Percentiles rank a stretch among this genome's conserved stretches.
These are phyloP conservation scores for Caenorhabditis becei DNA, from an alignment of 2,888 invertebrate species.

Conservation along the genomic window DNA sequence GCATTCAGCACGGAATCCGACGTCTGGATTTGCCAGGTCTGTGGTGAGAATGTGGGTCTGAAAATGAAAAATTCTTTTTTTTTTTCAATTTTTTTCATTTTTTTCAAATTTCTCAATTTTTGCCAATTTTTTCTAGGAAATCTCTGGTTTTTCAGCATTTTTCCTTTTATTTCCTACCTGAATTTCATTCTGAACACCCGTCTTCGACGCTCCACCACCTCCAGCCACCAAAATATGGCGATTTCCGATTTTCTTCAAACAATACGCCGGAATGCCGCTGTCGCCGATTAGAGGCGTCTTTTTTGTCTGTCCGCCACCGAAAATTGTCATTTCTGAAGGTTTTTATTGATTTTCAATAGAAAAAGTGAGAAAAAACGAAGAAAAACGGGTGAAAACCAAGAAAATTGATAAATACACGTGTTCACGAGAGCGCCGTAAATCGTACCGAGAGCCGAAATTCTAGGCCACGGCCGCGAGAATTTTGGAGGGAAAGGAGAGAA, in stretches of 20 bases:
- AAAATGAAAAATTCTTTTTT: not conserved
- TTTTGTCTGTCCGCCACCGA: constrained; percentile 23
- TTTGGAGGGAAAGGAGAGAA: constrained; percentile 8
- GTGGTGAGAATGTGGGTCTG: constrained; percentile 58
- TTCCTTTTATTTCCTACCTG: constrained; percentile 82
- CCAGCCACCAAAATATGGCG: constrained; percentile 91
- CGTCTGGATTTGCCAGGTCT: constrained; percentile 20
- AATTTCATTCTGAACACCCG: constrained; percentile 97
- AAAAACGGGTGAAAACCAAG: not conserved
- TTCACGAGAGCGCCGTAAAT: constrained; percentile 21
- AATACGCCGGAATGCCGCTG: constrained; percentile 74
- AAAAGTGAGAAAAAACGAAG: not conserved
- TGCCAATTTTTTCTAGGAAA: constrained; percentile 1
- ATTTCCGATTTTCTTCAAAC: constrained; percentile 74
- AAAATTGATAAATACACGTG: constrained; percentile 31
- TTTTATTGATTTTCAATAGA: not conserved
- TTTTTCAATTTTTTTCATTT: no score
- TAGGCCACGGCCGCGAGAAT: constrained; percentile 23
- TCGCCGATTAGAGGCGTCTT: constrained; percentile 67
- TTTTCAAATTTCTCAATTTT: not conserved
- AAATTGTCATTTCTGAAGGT: constrained; percentile 25
- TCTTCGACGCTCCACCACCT: constrained; percentile 96
- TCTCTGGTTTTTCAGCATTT: constrained; percentile 1
- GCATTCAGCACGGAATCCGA: constrained; percentile 56
- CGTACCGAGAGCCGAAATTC: constrained; percentile 10